phyloP scores from a whole-genome alignment of 1,140 invertebrate species.

The Sweltsa coloradensis region DNA sequence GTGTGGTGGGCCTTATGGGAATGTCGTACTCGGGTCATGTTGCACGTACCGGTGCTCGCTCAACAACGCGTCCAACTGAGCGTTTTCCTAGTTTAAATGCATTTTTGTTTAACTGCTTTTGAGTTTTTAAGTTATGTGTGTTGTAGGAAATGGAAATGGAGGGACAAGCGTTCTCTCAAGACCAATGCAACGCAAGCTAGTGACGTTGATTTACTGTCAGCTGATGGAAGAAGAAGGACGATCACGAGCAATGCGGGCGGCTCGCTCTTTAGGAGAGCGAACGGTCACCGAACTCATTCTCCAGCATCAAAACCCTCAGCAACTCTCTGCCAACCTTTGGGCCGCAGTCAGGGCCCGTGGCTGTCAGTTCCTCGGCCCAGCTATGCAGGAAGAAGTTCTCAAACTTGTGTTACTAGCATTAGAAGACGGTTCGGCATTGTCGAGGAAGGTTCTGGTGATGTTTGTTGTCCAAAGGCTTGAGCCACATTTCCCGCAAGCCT shows the following conservation, averaged over 20 bases:
- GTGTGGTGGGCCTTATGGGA: no score
- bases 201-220: constrained; percentile 85
- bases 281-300: constrained; percentile 90
- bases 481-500: constrained; percentile 92
- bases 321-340: constrained; percentile 89
- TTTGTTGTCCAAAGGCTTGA: constrained; percentile 95
- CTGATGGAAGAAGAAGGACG: constrained; percentile 79
- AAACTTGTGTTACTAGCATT: constrained; percentile 87
- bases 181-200: constrained; percentile 91
- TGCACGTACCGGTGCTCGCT: no score
- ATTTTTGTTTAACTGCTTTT: constrained; percentile 4
- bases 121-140: no score
- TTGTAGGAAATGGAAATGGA: constrained; percentile 24
- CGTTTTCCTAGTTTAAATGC: no score
- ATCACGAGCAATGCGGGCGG: constrained; percentile 67
- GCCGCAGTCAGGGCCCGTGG: constrained; percentile 90
- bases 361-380: constrained; percentile 98
- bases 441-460: constrained; percentile 94
- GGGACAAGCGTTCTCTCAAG: constrained; percentile 53
- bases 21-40: no score
- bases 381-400: constrained; percentile 97
- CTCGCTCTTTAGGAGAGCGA: constrained; percentile 83
- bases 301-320: constrained; percentile 87
- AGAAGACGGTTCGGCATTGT: constrained; percentile 93
- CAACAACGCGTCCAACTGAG: no score